Percentiles rank a stretch among this genome's conserved stretches.
phyloP scores from a whole-genome alignment of 2,113 vertebrate species.

The Coturnix japonica region DNA sequence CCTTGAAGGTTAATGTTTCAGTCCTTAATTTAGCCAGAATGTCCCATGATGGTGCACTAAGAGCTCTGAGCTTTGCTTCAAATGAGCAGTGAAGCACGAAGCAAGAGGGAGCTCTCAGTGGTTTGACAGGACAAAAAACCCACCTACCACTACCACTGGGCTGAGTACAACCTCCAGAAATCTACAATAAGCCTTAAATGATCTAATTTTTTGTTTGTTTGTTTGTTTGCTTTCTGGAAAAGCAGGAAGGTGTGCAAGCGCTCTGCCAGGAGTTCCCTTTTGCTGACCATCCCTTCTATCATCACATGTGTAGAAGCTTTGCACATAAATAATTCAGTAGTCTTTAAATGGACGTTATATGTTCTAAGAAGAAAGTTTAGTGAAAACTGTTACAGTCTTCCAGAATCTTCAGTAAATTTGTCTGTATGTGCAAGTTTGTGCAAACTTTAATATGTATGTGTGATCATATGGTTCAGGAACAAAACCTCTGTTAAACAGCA shows the following conservation, averaged over 20 bases:
- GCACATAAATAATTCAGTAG: not conserved
- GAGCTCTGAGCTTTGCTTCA: not conserved
- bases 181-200: not conserved
- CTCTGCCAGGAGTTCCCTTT: not conserved
- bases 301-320: not conserved
- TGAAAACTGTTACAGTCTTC: not conserved
- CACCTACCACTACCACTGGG: not conserved
- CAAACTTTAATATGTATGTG: fast-evolving
- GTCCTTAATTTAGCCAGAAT: not conserved
- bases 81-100: not conserved
- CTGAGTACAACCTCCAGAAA: not conserved
- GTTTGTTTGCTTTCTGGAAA: not conserved
- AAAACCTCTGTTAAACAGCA: not conserved
- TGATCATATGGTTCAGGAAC: not conserved
- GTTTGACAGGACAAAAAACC: no score
- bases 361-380: not conserved
- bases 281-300: not conserved
- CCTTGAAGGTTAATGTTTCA: not conserved
- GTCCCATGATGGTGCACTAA: fast-evolving
- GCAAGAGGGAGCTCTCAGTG: not conserved
- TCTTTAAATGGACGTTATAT: not conserved
- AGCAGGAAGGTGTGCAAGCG: not conserved
- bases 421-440: fast-evolving
- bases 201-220: not conserved
- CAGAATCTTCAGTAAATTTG: not conserved